Percentiles rank a stretch among this genome's conserved stretches.
Evolutionary conservation across 2,113 vertebrate genomes (phyloP).

Genomic region (Cottus gobio): DNA sequence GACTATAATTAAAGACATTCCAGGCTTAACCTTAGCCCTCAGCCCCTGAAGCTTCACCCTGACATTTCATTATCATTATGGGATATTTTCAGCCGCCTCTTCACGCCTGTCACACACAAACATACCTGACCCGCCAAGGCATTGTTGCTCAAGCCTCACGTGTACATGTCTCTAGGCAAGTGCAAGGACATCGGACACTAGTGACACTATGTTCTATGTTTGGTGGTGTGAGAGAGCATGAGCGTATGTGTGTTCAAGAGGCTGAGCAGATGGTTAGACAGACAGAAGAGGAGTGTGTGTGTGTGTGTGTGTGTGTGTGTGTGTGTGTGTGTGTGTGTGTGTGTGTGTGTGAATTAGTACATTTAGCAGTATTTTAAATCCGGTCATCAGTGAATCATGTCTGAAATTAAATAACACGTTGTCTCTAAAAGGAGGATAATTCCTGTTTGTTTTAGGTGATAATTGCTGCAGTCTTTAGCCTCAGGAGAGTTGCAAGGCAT

Average conservation of each 20-base stretch:
- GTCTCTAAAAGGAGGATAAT: slow-evolving; percentile 49
- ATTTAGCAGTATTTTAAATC: slow-evolving; percentile 12
- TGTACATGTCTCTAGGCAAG: slow-evolving; percentile 29
- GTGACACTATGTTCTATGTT: neutral
- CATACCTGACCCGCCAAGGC: slow-evolving; percentile 20
- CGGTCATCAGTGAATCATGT: slow-evolving; percentile 62
- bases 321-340: neutral
- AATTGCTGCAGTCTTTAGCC: slow-evolving; percentile 50
- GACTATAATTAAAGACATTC: slow-evolving; percentile 83
- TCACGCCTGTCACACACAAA: slow-evolving; percentile 53
- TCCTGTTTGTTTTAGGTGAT: slow-evolving; percentile 61
- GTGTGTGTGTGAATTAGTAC: neutral
- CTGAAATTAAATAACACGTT: slow-evolving; percentile 64
- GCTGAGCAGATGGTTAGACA: slow-evolving; percentile 8
- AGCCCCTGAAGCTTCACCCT: slow-evolving; percentile 63
- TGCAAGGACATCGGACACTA: slow-evolving; percentile 13
- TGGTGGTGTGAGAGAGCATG: neutral
- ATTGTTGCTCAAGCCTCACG: slow-evolving; percentile 34
- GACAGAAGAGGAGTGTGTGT: neutral
- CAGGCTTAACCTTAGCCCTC: slow-evolving; percentile 76
- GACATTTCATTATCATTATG: slow-evolving; percentile 69
- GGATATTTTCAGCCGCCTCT: slow-evolving; percentile 70
- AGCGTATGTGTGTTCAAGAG: slow-evolving; percentile 3
- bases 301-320: neutral
- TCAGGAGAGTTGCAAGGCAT: slow-evolving; percentile 16